Base-by-base conservation (phyloP, 1,140 invertebrate species). In the Adoxophyes honmai region DNA sequence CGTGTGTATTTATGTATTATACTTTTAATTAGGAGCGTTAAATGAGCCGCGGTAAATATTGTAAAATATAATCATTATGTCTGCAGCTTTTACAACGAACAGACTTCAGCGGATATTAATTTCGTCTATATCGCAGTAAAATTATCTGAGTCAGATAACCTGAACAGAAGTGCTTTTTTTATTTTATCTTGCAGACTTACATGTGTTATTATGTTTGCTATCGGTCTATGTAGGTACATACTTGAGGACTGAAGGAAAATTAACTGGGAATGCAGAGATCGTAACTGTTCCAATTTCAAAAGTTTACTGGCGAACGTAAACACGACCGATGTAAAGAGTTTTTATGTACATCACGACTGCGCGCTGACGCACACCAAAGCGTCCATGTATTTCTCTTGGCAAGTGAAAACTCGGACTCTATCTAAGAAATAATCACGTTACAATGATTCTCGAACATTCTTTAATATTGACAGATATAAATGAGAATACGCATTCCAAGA, bases 311-410 rank as follows among this genome's bases (percentile, higher is more conserved):
- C 35, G 56, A 59, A 52, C 21, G 38, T 64, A 68, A 68, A 68
- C 66, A 57, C 14, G 14, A 16, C 36, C 7, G 42, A 33, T 36
- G 55, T 67, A 63, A 67, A 66, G 58, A 53, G 39, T 59, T 61
- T 44, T 59, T 62, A 62, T 28, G 33, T 39, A 48, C 42, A 48
- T 48, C 18, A 48, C 15, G 21, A 11, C 11, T 48, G n/a, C 42
- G 42, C 21, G 42, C 48, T 68, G 62, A 65, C 66, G 66, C 57
- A 68, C 53, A 28, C 21, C 16, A 18, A 1, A 28, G 13, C 34
- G 15, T 18, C 44, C 51, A 58, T 54, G 36, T 62, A 61, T 64
- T 67, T 60, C 52, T 55, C 59, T 68, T 68, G 66, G 62, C 61
- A 64, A 59, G 48, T 42, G 42, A 28, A 56, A 56, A 56, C 16